These are phyloP conservation scores for Lepidothrix coronata DNA, from an alignment of 2,113 vertebrate genomes.

Conservation along the genomic window DNA sequence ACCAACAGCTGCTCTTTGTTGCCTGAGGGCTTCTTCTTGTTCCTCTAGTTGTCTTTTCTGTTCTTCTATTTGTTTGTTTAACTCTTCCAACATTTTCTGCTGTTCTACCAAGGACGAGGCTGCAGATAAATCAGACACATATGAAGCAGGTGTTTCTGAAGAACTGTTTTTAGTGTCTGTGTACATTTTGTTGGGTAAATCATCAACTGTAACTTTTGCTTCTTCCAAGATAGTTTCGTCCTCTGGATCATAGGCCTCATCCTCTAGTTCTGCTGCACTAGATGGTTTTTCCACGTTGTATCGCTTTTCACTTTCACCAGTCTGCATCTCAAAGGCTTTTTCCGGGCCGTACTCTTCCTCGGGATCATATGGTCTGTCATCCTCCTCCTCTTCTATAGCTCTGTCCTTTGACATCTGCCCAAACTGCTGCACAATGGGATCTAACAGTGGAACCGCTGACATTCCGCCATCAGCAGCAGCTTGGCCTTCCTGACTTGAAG, in stretches of 20 bases:
- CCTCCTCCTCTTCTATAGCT: conserved; percentile 81
- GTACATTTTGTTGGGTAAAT: conserved; percentile 73
- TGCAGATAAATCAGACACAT: neutral
- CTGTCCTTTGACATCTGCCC: conserved; percentile 87
- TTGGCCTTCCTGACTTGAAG: conserved; percentile 46
- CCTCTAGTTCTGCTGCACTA: conserved; percentile 71
- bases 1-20: conserved; percentile 91
- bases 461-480: conserved; percentile 55
- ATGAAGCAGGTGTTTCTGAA: neutral
- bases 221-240: conserved; percentile 93
- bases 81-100: conserved; percentile 92
- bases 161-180: conserved; percentile 41
- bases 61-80: conserved; percentile 96
- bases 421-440: conserved; percentile 92
- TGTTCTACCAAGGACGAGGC: conserved; percentile 86
- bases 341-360: conserved; percentile 92
- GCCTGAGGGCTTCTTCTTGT: conserved; percentile 90
- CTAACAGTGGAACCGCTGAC: conserved; percentile 74
- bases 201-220: conserved; percentile 80
- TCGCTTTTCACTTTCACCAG: conserved; percentile 39
- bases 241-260: conserved; percentile 93
- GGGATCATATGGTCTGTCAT: conserved; percentile 92
- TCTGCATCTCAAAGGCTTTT: conserved; percentile 65
- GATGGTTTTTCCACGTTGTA: conserved; percentile 45
- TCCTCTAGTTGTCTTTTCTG: conserved; percentile 92